Conservation (phyloP, 1,140 invertebrate genomes). For the Trachymyrmex cornetzi region DNA sequence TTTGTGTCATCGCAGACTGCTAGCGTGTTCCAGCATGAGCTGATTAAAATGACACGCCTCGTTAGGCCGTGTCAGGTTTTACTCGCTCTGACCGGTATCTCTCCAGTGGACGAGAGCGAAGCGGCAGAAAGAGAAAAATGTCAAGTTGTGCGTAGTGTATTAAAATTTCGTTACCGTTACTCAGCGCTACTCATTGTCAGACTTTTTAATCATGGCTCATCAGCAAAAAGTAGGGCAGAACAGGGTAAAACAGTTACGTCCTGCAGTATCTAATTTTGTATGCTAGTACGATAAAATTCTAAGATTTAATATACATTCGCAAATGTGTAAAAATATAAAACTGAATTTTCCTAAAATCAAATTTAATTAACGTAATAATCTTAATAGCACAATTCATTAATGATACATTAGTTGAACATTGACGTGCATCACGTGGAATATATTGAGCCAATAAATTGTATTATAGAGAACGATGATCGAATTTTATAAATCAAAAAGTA, state of each 20-base stretch:
- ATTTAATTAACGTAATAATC: neutral
- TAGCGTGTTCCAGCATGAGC: constrained; percentile 20
- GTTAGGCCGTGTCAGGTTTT: constrained; percentile 45
- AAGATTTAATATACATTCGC: constrained; percentile 1
- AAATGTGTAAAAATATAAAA: neutral
- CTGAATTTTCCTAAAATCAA: neutral
- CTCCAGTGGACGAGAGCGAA: neutral
- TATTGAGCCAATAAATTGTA: too few species aligned
- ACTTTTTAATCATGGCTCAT: constrained; percentile 55
- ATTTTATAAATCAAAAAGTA: neutral
- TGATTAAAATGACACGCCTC: constrained; percentile 58
- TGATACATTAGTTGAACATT: too few species aligned
- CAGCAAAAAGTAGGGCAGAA: neutral
- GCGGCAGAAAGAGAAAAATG: neutral
- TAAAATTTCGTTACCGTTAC: constrained; percentile 48
- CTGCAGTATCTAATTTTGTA: neutral
- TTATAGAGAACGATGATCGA: neutral
- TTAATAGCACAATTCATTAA: too few species aligned
- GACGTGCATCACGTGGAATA: too few species aligned
- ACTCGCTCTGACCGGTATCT: neutral
- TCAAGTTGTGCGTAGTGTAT: constrained; percentile 42
- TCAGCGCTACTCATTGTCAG: neutral
- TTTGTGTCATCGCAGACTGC: constrained; percentile 54
- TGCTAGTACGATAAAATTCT: neutral
- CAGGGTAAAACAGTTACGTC: constrained; percentile 10